These are phyloP conservation scores for Balaeniceps rex DNA, from an alignment of 2,113 vertebrate genomes.

Conservation along the genomic window DNA sequence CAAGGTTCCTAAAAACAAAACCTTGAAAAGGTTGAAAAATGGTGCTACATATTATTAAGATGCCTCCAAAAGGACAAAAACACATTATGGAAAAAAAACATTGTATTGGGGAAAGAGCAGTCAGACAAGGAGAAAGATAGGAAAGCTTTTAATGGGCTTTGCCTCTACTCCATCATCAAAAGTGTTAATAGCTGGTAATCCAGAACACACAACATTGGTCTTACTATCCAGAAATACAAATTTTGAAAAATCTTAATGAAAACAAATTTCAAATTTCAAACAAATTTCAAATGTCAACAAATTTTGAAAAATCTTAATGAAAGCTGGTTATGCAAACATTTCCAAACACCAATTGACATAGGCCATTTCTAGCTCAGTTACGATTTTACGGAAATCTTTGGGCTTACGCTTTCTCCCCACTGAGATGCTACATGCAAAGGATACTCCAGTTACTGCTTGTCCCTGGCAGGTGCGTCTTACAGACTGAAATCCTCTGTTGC, in stretches of 20 bases:
- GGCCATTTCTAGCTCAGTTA: neutral
- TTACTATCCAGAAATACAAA: neutral
- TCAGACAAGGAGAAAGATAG: neutral
- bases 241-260: neutral
- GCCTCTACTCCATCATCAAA: neutral
- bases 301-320: too few relatives aligned
- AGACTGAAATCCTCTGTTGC: neutral
- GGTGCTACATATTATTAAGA: neutral
- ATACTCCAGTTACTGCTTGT: neutral
- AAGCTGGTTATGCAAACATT: neutral
- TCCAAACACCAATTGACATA: neutral
- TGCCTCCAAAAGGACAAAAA: neutral
- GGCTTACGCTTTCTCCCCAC: neutral
- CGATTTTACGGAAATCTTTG: neutral
- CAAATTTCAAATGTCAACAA: too few relatives aligned
- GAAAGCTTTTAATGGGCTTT: neutral
- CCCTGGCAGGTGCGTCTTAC: neutral
- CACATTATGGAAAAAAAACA: neutral
- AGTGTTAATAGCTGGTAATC: neutral
- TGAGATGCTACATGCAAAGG: neutral
- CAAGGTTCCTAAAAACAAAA: neutral
- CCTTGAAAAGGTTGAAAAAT: neutral
- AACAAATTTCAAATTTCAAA: too few relatives aligned
- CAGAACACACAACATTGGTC: neutral
- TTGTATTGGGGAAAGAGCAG: neutral